Evolutionary conservation across 2,797 vertebrate species (phyloP).

Genomic region (Streptopelia turtur): DNA sequence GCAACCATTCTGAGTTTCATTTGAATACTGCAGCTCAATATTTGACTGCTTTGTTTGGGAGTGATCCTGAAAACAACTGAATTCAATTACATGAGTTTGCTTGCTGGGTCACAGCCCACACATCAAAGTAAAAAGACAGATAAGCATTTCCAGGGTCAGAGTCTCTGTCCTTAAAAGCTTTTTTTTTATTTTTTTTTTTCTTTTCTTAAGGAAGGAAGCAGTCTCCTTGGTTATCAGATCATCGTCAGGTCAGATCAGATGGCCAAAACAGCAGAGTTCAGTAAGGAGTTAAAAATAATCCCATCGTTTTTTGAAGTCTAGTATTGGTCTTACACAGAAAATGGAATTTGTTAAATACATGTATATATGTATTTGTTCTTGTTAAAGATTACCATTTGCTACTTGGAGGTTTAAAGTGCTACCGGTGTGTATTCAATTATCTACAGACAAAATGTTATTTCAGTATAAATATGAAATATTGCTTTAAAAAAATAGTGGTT

Average conservation of each 20-base stretch:
- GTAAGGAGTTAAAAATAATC: not conserved
- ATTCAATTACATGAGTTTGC: not conserved
- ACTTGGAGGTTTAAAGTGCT: not conserved
- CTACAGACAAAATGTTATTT: not conserved
- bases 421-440: not conserved
- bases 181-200: too few relatives aligned
- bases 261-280: not conserved
- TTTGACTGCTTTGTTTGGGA: not conserved
- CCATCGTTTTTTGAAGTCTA: not conserved
- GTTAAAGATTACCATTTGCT: not conserved
- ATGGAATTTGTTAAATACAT: not conserved
- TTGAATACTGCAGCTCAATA: not conserved
- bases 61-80: conserved; percentile 12
- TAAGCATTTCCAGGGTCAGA: conserved; percentile 26
- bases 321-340: not conserved
- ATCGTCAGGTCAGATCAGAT: conserved; percentile 17
- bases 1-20: not conserved
- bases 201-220: conserved; percentile 36
- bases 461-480: not conserved
- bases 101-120: not conserved
- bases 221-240: conserved; percentile 27
- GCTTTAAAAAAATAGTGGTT: conserved; percentile 42
- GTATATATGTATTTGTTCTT: not conserved
- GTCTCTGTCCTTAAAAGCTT: not conserved
- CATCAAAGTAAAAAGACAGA: not conserved